Conservation (phyloP, 2,797 vertebrate genomes). For the Sorex maritimensis region DNA sequence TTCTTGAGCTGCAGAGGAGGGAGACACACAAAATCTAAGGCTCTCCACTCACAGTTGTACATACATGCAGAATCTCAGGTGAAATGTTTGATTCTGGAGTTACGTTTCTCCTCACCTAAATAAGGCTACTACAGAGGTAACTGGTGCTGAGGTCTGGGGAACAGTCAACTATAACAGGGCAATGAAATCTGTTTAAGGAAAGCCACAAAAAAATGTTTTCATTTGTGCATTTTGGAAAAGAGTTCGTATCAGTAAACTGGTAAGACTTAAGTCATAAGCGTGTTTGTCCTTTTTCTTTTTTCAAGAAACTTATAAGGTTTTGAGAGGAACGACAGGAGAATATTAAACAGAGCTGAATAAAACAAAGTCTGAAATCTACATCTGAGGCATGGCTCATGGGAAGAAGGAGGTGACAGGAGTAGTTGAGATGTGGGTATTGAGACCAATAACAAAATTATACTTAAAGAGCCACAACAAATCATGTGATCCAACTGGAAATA, state of each 20-base stretch:
- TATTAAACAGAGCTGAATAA: neutral
- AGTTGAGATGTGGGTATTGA: slow-evolving; percentile 13
- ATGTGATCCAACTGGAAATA: slow-evolving; percentile 17
- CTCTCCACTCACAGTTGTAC: neutral
- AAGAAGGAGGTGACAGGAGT: neutral
- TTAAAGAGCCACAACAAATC: slow-evolving; percentile 16
- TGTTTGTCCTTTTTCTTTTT: neutral
- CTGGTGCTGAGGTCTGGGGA: neutral
- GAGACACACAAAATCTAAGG: neutral
- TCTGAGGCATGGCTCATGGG: neutral
- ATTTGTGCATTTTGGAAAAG: slow-evolving; percentile 31
- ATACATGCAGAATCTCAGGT: neutral
- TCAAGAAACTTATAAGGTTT: neutral
- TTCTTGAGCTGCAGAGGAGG: slow-evolving; percentile 26
- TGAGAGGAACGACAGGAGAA: neutral
- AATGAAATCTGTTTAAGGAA: slow-evolving; percentile 39
- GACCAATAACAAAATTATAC: neutral
- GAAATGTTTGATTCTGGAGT: slow-evolving; percentile 20
- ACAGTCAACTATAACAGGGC: neutral
- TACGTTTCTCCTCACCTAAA: slow-evolving; percentile 28
- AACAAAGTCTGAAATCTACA: neutral
- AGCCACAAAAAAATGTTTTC: slow-evolving; percentile 20
- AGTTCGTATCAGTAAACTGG: slow-evolving; percentile 10
- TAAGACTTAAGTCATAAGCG: slow-evolving; percentile 40
- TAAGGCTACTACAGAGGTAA: neutral